Evolutionary conservation across 2,888 invertebrate species (phyloP), one percentile per base, ranked within the genome.

Genomic region (Geophilus truncorum): DNA sequence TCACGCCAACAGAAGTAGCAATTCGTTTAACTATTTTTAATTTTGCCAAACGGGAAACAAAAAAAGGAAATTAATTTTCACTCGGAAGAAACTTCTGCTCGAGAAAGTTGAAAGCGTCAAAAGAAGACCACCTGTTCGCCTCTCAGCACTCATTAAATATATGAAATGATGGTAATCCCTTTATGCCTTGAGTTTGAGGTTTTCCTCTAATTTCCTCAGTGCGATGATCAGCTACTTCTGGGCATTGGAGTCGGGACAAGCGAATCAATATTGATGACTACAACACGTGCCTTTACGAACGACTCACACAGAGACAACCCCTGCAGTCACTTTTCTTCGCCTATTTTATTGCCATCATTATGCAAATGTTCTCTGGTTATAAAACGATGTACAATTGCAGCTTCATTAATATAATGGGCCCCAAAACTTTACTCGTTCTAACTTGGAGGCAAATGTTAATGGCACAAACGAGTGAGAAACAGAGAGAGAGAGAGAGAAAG

Each of bases 181-280:
- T 25, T 25, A 25, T 9, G n/a, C 28, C 70, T 70, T 25, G n/a
- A 70, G 70, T 70, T 51, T 70, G 70, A 70, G 70, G 70, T 70
- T 62, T n/a, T 70, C 70, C 70, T 25, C 28, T 70, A 70, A 70
- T 70, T 70, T 70, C 25, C 70, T 10, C 12, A 25, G 25, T 70
- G 70, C 25, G 9, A 10, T 70, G 70, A 28, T 28, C 70, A 70
- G 70, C 23, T 28, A 28, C 70, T 70, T 70, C 70, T 70, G 70
- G 70, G 70, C 70, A 70, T 70, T 25, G 70, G 70, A 28, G 25
- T 28, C 70, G 28, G 70, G 51, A 51, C 51, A 51, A 51, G 28
- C 70, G 70, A 70, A 70, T 70, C 70, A 70, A 70, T 70, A 70
- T 70, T 70, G 70, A 70, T 70, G 70, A 70, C 70, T 70, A 70